These are phyloP conservation scores for Ceratoteleas bidentatus DNA, from an alignment of 1,140 invertebrate genomes.

Conservation along the genomic window DNA sequence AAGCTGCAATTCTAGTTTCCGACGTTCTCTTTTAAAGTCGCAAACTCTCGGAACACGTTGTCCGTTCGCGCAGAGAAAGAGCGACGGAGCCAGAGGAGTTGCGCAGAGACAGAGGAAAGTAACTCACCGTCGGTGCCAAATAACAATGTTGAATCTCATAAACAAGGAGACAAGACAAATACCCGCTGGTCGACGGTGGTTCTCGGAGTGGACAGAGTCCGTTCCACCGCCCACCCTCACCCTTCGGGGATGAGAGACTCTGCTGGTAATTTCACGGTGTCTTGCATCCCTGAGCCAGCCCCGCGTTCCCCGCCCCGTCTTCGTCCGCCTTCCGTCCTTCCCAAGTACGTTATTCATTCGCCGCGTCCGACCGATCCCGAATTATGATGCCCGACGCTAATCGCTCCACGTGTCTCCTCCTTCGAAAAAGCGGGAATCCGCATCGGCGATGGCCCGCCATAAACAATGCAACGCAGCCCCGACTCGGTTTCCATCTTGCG, in stretches of 20 bases:
- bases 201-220: slow-evolving; percentile 81
- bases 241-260: slow-evolving; percentile 79
- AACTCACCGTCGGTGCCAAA: slow-evolving; percentile 81
- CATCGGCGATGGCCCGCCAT: too few species aligned
- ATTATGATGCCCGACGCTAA: slow-evolving; percentile 50
- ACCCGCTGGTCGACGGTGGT: slow-evolving; percentile 77
- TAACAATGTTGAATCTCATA: slow-evolving; percentile 83
- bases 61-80: slow-evolving; percentile 68
- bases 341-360: slow-evolving; percentile 64
- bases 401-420: neutral
- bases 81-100: slow-evolving; percentile 55
- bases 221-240: slow-evolving; percentile 75
- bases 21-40: slow-evolving; percentile 79
- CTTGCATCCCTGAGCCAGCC: slow-evolving; percentile 81
- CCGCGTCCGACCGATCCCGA: slow-evolving; percentile 5
- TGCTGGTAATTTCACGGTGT: slow-evolving; percentile 82
- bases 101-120: slow-evolving; percentile 65
- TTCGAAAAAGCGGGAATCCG: neutral
- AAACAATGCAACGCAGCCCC: too few species aligned
- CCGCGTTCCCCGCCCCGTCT: slow-evolving; percentile 65
- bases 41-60: slow-evolving; percentile 78
- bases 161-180: slow-evolving; percentile 83
- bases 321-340: slow-evolving; percentile 60
- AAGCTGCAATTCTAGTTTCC: slow-evolving; percentile 70
- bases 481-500: slow-evolving; percentile 54